phyloP scores from a whole-genome alignment of 2,113 vertebrate species.

The Petrocephalus microphthalmus region DNA sequence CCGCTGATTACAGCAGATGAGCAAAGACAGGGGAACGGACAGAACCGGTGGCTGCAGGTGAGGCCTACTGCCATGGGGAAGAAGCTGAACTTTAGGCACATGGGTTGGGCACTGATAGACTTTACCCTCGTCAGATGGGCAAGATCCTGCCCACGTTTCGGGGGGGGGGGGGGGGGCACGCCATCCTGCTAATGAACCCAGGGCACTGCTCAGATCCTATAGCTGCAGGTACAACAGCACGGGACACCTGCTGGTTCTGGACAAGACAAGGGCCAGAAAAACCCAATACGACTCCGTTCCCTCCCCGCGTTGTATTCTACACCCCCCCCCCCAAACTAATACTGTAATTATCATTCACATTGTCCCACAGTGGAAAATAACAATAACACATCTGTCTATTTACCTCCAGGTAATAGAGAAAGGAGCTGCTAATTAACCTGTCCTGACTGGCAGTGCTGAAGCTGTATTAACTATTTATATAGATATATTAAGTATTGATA shows the following conservation, averaged over 20 bases:
- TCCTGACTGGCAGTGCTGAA: background rate
- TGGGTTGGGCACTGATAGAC: background rate
- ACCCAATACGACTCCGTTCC: background rate
- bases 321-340: background rate
- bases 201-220: background rate
- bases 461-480: background rate
- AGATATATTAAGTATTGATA: slow-evolving; percentile 8
- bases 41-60: background rate
- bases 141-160: background rate
- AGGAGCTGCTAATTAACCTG: background rate
- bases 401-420: background rate
- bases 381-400: background rate
- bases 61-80: background rate
- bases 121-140: background rate
- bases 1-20: background rate
- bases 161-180: too few relatives aligned
- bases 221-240: background rate
- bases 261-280: background rate
- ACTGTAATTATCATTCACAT: background rate
- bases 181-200: background rate
- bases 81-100: background rate
- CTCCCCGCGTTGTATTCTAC: background rate
- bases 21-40: background rate
- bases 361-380: background rate
- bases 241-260: background rate